Evolutionary conservation across 2,888 invertebrate genomes (phyloP).

Genomic region (Orthosia cruda): DNA sequence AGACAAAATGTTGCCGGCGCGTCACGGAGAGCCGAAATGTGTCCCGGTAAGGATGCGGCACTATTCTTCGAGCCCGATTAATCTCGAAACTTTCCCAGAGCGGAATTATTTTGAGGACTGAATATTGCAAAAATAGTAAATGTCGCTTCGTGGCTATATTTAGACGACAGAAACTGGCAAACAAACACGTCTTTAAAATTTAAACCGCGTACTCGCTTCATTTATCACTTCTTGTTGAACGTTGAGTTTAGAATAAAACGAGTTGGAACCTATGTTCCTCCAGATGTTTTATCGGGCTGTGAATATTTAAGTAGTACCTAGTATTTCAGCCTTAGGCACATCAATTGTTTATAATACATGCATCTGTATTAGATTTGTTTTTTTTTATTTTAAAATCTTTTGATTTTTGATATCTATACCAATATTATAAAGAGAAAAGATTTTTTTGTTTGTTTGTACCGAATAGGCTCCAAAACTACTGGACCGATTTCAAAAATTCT

Average conservation of each 20-base stretch:
- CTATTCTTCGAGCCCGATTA: conserved; percentile 53
- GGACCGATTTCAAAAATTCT: too few species aligned
- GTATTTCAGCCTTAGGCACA: background rate
- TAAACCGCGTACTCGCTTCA: conserved; percentile 19
- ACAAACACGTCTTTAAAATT: conserved; percentile 41
- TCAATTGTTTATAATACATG: background rate
- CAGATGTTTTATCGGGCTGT: conserved; percentile 5
- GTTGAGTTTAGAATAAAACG: conserved; percentile 16
- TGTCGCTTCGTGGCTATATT: conserved; percentile 44
- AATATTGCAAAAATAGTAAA: conserved; percentile 60
- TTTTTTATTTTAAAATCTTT: too few species aligned
- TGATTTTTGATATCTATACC: too few species aligned
- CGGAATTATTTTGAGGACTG: conserved; percentile 39
- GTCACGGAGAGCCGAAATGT: conserved; percentile 61
- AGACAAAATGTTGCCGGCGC: conserved; percentile 80
- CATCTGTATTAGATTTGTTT: background rate
- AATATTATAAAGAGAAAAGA: too few species aligned
- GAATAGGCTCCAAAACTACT: too few species aligned
- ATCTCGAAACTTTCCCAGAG: conserved; percentile 40
- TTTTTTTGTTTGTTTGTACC: too few species aligned
- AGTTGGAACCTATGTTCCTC: conserved; percentile 19
- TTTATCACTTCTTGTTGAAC: conserved; percentile 49
- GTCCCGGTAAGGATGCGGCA: conserved; percentile 73
- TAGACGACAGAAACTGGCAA: conserved; percentile 48
- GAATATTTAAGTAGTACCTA: conserved; percentile 11